Base-by-base conservation (phyloP, 2,113 vertebrate species). In the Indicator indicator region DNA sequence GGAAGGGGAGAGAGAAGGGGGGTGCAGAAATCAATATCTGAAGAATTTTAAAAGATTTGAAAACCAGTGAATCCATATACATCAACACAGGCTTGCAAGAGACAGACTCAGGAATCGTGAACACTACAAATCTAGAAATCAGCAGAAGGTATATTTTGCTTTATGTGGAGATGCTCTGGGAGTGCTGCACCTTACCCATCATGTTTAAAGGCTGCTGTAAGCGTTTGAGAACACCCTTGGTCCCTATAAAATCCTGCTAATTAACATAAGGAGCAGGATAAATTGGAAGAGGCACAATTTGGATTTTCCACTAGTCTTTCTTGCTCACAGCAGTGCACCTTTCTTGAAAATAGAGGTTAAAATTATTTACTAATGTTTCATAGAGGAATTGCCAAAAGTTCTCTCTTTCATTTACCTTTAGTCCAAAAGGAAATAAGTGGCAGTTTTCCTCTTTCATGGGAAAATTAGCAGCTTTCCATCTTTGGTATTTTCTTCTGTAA, bases 401-500 rank as follows among this genome's bases (percentile, higher is more conserved):
- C 9, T 48, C 32, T 30, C 32, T 58, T 58, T 73, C 9, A 20
- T 67, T 88, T 76, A 76, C 56, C n/a, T 86, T 27, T 48, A 17
- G 18, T 71, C 54, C 71, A 60, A 81, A 86, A 74, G 23, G 10
- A 78, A 90, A 20, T 19, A 64, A 88, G 6, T 12, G 36, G 16
- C 13, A 64, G 36, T 17, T 69, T 54, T 70, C 33, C 16, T 70
- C 73, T 70, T 86, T 65, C 78, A 65, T 55, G 62, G 70, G 77
- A 96, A 95, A 96, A 85, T 4, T 7, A 94, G n/a, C 59, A 58
- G 54, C 54, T 75, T 70, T 83, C 69, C 54, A 58, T 46, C 69
- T 75, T 83, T 46, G 6, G 23, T 54, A 75, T n/a, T 83, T 86
- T 71, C 33, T 81, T 59, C 76, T 3, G 4, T 86, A 95, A 90